phyloP scores from a whole-genome alignment of 2,888 invertebrate genomes.

The Carabus problematicus region DNA sequence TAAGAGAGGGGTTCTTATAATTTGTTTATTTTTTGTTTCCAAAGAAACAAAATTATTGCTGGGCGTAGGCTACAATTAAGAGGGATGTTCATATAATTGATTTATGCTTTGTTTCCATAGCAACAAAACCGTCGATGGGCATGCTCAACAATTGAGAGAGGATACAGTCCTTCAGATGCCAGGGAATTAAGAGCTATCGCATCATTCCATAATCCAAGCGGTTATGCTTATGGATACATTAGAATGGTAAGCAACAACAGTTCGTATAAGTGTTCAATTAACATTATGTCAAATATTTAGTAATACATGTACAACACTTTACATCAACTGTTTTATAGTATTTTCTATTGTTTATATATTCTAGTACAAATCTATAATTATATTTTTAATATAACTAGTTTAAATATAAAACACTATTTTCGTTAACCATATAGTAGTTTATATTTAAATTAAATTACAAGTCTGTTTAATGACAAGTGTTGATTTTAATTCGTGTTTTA shows the following conservation, averaged over 20 bases:
- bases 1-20: no score
- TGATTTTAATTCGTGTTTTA: background rate
- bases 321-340: slow-evolving; percentile 8
- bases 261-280: background rate
- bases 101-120: slow-evolving; percentile 46
- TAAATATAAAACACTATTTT: no score
- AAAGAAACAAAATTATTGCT: no score
- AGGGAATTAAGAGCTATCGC: slow-evolving; percentile 86
- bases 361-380: no score
- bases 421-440: no score
- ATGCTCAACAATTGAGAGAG: slow-evolving; percentile 84
- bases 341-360: slow-evolving; percentile 31
- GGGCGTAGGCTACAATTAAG: no score
- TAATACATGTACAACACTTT: background rate
- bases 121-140: slow-evolving; percentile 75
- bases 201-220: slow-evolving; percentile 88
- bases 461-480: background rate
- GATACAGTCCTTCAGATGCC: slow-evolving; percentile 87
- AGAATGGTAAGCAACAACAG: slow-evolving; percentile 70
- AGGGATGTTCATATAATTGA: no score
- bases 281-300: background rate
- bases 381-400: no score
- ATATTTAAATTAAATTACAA: no score
- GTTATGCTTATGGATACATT: slow-evolving; percentile 85
- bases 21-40: no score